These are phyloP conservation scores for Nettapus auritus DNA, from an alignment of 2,113 vertebrate species.

Conservation along the genomic window DNA sequence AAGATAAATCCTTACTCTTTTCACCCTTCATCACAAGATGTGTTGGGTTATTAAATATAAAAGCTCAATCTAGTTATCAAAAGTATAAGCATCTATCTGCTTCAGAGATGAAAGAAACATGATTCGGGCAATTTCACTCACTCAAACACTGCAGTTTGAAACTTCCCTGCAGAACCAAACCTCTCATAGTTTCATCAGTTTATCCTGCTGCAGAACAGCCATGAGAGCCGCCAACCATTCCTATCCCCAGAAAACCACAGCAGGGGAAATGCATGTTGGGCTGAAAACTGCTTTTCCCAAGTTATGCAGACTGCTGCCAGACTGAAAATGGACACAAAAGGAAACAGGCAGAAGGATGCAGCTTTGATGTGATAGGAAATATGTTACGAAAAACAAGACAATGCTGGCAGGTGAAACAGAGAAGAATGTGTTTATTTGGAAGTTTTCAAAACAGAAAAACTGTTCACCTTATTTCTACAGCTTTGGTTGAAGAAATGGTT, in stretches of 20 bases:
- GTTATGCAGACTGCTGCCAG: not conserved
- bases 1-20: not conserved
- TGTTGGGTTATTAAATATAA: not conserved
- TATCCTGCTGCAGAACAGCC: not conserved
- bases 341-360: not conserved
- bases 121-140: not conserved
- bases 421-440: not conserved
- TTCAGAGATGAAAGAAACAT: not conserved
- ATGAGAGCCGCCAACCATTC: fast-evolving
- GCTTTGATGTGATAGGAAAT: not conserved
- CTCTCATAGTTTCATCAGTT: not conserved
- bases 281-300: not conserved
- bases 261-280: fast-evolving
- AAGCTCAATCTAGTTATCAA: not conserved
- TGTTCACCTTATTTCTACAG: not conserved
- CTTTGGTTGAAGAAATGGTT: not conserved
- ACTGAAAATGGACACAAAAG: not conserved
- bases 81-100: not conserved
- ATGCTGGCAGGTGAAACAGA: not conserved
- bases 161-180: not conserved
- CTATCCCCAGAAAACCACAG: fast-evolving
- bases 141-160: not conserved
- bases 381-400: fast-evolving
- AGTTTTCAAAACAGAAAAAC: not conserved
- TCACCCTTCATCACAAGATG: not conserved